Evolutionary conservation across 2,113 vertebrate genomes (phyloP), one percentile per base, ranked within the genome.

Genomic region (Hepsetus odoe): DNA sequence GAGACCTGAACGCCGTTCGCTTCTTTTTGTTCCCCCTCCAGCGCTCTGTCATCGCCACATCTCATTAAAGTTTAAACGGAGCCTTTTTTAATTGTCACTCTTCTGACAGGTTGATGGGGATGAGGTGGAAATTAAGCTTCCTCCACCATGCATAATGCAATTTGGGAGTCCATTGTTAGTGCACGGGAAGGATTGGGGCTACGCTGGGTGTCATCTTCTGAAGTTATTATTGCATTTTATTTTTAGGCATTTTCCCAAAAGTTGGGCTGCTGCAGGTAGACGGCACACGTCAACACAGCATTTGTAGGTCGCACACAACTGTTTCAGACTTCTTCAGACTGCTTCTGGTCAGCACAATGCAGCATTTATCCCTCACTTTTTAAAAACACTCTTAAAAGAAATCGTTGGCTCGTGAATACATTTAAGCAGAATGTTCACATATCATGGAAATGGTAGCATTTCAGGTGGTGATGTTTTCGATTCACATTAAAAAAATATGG

Each of bases 61-160:
- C 90, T 94, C 94, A 95, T 95, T 93, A 95, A 95, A 91, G 87
- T 94, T 94, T 95, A 85, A 93, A 90, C 74, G 90, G 85, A 87
- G 89, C 86, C 90, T 88, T 86, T 94, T 95, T 93, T 93, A 94
- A 94, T 95, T 94, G 94, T 95, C 93, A 95, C 87, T 83, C 89
- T 76, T 89, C 90, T 94, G 94, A 95, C 92, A 94, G 92, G 92
- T 88, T 91, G 89, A 90, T 88, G 72, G 76, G 89, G 92, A 94
- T 75, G 89, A 92, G 80, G 85, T 94, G 91, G 93, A 92, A 90
- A 93, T 94, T 93, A 93, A 94, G 87, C 94, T 94, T 94, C 93
- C 93, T 90, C 93, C 93, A 91, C 88, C 87, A 89, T 91, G 77
- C 86, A 93, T 93, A 86, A 83, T 90, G 93, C 93, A 95, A 94